These are phyloP conservation scores for Gisinianus flammeolus DNA, from an alignment of 2,888 invertebrate genomes.

Conservation along the genomic window DNA sequence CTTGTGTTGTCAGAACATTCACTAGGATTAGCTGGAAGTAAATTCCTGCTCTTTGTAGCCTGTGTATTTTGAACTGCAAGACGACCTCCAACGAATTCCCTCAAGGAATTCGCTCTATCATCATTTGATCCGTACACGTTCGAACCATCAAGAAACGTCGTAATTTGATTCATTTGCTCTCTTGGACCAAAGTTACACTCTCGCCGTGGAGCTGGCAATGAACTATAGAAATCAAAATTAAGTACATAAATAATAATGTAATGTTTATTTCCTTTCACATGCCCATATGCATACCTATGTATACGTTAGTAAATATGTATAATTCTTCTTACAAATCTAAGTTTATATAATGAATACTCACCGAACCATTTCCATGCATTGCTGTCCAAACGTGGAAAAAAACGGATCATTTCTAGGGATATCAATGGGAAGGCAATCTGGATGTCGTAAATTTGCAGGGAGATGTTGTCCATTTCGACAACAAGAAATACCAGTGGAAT, in stretches of 20 bases:
- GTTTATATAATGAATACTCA: conserved; percentile 25
- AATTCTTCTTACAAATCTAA: not conserved
- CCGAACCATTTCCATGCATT: conserved; percentile 64
- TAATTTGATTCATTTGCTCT: conserved; percentile 75
- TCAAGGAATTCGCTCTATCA: conserved; percentile 67
- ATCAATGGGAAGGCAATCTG: conserved; percentile 61
- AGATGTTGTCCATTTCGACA: conserved; percentile 61
- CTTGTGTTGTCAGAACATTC: conserved; percentile 70
- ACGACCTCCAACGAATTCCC: conserved; percentile 69
- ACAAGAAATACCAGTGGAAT: conserved; percentile 61
- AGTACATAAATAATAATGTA: not conserved
- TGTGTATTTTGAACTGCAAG: conserved; percentile 72
- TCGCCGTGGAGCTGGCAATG: conserved; percentile 63
- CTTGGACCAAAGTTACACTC: conserved; percentile 65
- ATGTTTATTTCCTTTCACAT: too few species aligned
- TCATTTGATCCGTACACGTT: conserved; percentile 74
- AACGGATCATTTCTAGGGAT: conserved; percentile 63
- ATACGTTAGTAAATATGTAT: not conserved
- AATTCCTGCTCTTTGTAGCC: conserved; percentile 66
- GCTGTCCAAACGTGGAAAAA: conserved; percentile 62
- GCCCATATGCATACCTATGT: too few species aligned
- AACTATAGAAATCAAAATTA: conserved; percentile 46
- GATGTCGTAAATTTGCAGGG: conserved; percentile 56
- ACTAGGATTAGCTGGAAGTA: conserved; percentile 71
- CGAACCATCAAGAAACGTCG: conserved; percentile 76